Conservation (phyloP, 2,797 vertebrate species). For the Miichthys miiuy region DNA sequence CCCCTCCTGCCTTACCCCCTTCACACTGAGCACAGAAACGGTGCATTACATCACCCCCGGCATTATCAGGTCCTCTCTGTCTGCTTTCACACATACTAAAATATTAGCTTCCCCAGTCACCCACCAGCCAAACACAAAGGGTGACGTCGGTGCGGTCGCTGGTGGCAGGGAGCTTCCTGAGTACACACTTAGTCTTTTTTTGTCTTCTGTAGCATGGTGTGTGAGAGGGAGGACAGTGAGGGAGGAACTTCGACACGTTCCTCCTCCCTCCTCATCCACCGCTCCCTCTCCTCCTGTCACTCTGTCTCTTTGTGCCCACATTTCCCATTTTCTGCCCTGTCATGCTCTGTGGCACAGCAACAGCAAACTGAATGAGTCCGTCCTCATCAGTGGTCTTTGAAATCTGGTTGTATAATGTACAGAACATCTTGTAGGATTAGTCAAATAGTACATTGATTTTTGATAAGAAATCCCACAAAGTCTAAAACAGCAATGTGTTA, state of each 20-base stretch:
- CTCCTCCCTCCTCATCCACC: neutral
- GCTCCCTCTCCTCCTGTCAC: slow-evolving; percentile 13
- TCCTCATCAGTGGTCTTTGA: neutral
- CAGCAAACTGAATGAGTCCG: slow-evolving; percentile 18
- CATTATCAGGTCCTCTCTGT: slow-evolving; percentile 77
- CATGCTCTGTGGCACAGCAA: slow-evolving; percentile 53
- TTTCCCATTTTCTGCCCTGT: slow-evolving; percentile 56
- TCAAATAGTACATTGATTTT: no score
- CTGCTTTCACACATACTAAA: slow-evolving; percentile 81
- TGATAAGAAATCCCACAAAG: no score
- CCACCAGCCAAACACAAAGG: slow-evolving; percentile 57
- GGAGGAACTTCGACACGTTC: neutral
- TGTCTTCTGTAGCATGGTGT: slow-evolving; percentile 43
- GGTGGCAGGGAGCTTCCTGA: slow-evolving; percentile 44
- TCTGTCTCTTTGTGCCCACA: slow-evolving; percentile 26
- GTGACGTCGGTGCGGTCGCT: slow-evolving; percentile 47
- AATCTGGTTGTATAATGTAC: no score
- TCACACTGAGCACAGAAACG: slow-evolving; percentile 71
- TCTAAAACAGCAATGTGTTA: no score
- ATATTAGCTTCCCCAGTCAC: slow-evolving; percentile 73
- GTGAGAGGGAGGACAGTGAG: slow-evolving; percentile 34
- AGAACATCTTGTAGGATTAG: neutral
- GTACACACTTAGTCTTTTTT: slow-evolving; percentile 57
- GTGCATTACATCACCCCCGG: slow-evolving; percentile 77
- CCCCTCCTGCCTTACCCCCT: slow-evolving; percentile 15